A percentile compares a stretch with the other conserved stretches of the same genome.
These are phyloP conservation scores for Drosophila kanekoi DNA, from an alignment of 2,888 invertebrate species.

Conservation along the genomic window DNA sequence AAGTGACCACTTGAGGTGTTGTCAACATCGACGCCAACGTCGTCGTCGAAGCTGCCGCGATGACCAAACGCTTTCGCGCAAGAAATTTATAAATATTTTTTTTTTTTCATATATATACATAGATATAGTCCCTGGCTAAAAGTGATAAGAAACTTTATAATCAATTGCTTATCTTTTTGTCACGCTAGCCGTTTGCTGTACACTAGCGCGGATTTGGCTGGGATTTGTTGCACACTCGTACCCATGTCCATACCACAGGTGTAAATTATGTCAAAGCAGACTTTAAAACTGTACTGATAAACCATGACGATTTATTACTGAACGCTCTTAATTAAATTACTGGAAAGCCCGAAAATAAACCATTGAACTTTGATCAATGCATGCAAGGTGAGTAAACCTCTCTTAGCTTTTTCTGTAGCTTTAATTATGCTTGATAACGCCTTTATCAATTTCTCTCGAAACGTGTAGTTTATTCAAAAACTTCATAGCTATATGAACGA, in stretches of 20 bases:
- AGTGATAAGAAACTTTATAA: slow-evolving; percentile 50
- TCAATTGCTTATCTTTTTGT: slow-evolving; percentile 43
- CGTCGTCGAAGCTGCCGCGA: slow-evolving; percentile 11
- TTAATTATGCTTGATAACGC: too few relatives aligned
- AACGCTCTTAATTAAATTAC: slow-evolving; percentile 38
- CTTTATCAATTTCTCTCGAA: too few relatives aligned
- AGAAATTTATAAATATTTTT: slow-evolving; percentile 43
- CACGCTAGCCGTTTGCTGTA: slow-evolving; percentile 2
- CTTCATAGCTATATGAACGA: too few relatives aligned
- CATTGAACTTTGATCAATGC: slow-evolving; percentile 24
- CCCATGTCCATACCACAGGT: slow-evolving; percentile 6
- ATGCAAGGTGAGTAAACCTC: slow-evolving; percentile 28
- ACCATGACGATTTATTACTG: slow-evolving; percentile 36
- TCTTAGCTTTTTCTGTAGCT: neutral
- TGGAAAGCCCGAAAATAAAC: slow-evolving; percentile 33
- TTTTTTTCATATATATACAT: slow-evolving; percentile 13
- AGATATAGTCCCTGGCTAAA: slow-evolving; percentile 29
- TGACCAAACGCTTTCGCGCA: slow-evolving; percentile 29
- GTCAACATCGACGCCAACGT: slow-evolving; percentile 25
- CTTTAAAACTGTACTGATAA: slow-evolving; percentile 39
- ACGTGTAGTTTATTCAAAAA: too few relatives aligned
- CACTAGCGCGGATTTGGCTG: slow-evolving; percentile 33
- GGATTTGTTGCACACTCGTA: slow-evolving; percentile 28
- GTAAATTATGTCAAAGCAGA: slow-evolving; percentile 50
- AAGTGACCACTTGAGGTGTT: slow-evolving; percentile 32